Evolutionary conservation across 2,888 invertebrate species (phyloP).

Genomic region (Lucinisca nassula): DNA sequence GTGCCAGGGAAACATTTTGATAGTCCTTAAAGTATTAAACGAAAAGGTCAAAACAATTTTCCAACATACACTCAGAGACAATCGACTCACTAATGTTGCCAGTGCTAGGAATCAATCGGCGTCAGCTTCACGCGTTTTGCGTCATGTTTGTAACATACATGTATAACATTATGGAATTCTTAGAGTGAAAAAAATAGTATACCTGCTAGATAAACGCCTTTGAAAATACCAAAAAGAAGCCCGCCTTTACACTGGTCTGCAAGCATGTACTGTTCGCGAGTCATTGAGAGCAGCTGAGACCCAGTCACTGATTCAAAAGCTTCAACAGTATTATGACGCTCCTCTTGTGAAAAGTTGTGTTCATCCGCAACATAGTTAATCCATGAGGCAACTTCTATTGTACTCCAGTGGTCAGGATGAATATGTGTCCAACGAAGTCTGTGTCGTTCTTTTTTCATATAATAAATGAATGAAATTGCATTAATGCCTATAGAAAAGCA

Average conservation of each 20-base stretch:
- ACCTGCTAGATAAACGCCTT: neutral
- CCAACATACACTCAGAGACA: too few species aligned
- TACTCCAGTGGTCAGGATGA: slow-evolving; percentile 10
- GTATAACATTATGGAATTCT: too few species aligned
- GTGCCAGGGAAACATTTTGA: too few species aligned
- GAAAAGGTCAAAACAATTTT: too few species aligned
- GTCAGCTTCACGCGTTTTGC: too few species aligned
- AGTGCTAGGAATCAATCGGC: too few species aligned
- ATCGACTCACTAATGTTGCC: too few species aligned
- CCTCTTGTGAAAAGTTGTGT: neutral
- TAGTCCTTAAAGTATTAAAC: too few species aligned
- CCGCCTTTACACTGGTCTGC: neutral
- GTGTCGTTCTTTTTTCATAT: neutral
- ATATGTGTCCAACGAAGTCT: neutral
- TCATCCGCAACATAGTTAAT: slow-evolving; percentile 2
- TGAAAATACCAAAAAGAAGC: neutral
- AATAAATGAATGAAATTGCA: too few species aligned
- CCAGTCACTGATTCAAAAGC: neutral
- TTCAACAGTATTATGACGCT: neutral
- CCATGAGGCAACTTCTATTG: slow-evolving; percentile 1
- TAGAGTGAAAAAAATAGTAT: too few species aligned
- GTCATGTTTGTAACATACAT: too few species aligned
- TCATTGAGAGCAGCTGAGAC: neutral
- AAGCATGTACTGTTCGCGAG: neutral
- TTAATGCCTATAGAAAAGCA: too few species aligned